phyloP scores from a whole-genome alignment of 2,113 vertebrate species.

The Chaetorhynchus papuensis region DNA sequence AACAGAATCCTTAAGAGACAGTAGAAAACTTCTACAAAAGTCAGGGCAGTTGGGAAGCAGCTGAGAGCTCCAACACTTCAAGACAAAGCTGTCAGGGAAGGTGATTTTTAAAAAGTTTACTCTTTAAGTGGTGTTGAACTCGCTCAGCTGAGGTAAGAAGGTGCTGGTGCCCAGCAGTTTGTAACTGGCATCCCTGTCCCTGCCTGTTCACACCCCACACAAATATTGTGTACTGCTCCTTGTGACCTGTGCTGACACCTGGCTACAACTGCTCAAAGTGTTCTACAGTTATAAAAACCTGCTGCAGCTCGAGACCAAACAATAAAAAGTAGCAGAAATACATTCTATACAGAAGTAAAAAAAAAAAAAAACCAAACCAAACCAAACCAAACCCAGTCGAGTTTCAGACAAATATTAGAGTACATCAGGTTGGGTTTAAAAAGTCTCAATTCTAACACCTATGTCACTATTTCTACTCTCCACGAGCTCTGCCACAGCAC shows the following conservation, averaged over 20 bases:
- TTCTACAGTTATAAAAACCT: constrained; percentile 47
- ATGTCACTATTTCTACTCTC: neutral
- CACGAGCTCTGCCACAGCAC: neutral
- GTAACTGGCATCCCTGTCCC: neutral
- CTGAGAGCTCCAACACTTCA: neutral
- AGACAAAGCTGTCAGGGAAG: neutral
- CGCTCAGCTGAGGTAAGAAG: neutral
- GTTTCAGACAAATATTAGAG: neutral
- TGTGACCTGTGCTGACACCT: neutral
- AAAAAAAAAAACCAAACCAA: neutral
- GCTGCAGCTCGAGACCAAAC: constrained; percentile 24
- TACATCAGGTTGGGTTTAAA: constrained; percentile 8
- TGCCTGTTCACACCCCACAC: constrained; percentile 41
- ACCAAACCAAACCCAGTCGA: neutral
- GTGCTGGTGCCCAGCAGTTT: neutral
- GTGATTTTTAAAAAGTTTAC: neutral
- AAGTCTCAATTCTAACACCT: constrained; percentile 29
- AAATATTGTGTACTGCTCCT: constrained; percentile 62
- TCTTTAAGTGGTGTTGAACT: neutral
- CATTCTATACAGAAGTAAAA: constrained; percentile 46
- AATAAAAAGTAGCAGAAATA: constrained; percentile 61
- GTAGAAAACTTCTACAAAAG: constrained; percentile 62
- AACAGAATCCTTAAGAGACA: constrained; percentile 5
- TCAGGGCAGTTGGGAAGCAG: neutral
- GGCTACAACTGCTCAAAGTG: neutral